Conservation (phyloP, 1,140 invertebrate genomes). For the Pogonognathellus flavescens region DNA sequence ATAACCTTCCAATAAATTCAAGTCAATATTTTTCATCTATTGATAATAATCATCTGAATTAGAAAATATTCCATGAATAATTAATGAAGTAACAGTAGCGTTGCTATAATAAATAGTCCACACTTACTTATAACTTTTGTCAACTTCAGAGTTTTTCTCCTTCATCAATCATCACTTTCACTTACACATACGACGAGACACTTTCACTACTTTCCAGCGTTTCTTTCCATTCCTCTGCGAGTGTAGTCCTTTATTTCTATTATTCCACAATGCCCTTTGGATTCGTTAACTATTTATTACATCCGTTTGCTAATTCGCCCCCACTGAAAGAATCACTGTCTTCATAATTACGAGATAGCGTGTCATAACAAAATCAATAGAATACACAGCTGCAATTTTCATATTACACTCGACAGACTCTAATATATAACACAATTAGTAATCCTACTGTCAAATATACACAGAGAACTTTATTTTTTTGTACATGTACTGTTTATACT, state of each 20-base stretch:
- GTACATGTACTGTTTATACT: background rate
- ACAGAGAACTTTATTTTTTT: background rate
- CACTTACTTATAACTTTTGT: no score
- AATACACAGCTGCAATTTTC: background rate
- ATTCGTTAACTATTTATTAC: background rate
- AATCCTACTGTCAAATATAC: background rate
- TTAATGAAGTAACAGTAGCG: no score
- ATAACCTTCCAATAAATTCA: no score
- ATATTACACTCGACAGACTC: background rate
- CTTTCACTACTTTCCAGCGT: background rate
- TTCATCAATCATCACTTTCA: slow-evolving; percentile 32
- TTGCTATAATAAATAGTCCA: no score
- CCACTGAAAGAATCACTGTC: background rate
- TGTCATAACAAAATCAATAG: background rate
- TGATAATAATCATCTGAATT: no score
- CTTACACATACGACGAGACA: background rate
- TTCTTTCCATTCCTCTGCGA: background rate
- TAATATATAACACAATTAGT: slow-evolving; percentile 6
- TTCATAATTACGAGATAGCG: background rate
- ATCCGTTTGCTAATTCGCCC: background rate
- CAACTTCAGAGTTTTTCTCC: background rate
- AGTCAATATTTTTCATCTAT: no score
- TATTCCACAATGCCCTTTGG: background rate
- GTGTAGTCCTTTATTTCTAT: background rate
- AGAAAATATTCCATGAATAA: no score